Base-by-base conservation (phyloP, 2,797 vertebrate genomes). In the Cirrhinus molitorella region DNA sequence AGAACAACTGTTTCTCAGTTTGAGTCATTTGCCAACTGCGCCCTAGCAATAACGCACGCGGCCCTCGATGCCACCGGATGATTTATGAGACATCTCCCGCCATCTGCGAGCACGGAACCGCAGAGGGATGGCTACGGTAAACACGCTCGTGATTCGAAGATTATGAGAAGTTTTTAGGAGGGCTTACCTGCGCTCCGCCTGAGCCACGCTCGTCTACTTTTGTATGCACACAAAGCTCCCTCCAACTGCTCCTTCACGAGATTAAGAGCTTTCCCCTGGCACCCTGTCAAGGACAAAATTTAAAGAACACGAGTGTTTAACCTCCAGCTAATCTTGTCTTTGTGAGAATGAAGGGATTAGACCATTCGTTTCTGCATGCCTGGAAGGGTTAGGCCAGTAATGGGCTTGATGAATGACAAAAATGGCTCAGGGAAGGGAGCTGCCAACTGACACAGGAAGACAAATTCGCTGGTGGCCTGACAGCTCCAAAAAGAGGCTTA, bases 251-350 rank as follows among this genome's bases (percentile, higher is more conserved):
- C 93, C 91, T 83, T 90, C 88, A 90, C 80, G 25, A 93, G 94
- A 94, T 94, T 93, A 94, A 95, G 89, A 92, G 93, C 92, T 94
- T 95, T 92, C 79, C 87, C 73, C 85, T 89, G 89, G 92, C 93
- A 90, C 88, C 83, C 88, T 91, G 93, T 93, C 93, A 92, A 92
- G 93, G 91, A 93, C 85, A 87, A 93, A 92, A 91, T 93, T 86
- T 89, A 88, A 91, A 92, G 91, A 94, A 94, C 87, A 91, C 88
- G 85, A 90, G 90, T 92, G 72, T 95, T 94, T 94, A 92, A 92
- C 80, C 90, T 93, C 85, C 90, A 89, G 89, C 91, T 94, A 90
- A 90, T 93, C 91, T 93, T 89, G 90, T 91, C 84, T 94, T 93
- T 92, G 89, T 93, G 93, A 92, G 92, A 92, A 90, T 73, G 87